These are phyloP conservation scores for Mimachlamys varia DNA, from an alignment of 2,888 invertebrate species.

Conservation along the genomic window DNA sequence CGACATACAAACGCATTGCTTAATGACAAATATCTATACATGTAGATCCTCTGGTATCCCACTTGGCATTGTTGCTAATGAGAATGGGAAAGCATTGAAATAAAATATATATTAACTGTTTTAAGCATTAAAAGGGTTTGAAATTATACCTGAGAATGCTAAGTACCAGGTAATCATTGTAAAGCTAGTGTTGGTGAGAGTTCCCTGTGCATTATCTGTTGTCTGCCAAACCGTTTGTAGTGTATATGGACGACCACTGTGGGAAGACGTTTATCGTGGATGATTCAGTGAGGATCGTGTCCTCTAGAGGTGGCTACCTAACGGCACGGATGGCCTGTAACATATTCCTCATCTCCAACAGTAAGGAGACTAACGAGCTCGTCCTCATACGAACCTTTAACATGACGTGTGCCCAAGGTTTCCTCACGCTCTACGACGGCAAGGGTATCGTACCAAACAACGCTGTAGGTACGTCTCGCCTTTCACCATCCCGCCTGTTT, in stretches of 20 bases:
- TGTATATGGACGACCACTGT: conserved; percentile 12
- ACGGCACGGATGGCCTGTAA: not conserved
- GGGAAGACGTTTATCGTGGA: not conserved
- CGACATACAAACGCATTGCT: no score
- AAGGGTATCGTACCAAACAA: not conserved
- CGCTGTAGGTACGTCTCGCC: not conserved
- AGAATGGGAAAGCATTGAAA: no score
- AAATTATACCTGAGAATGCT: no score
- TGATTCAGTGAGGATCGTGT: not conserved
- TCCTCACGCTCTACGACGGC: not conserved
- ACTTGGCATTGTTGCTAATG: no score
- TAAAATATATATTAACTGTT: no score
- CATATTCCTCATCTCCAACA: conserved; percentile 5
- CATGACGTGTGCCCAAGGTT: not conserved
- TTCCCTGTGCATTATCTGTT: no score
- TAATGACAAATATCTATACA: no score
- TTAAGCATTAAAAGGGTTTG: no score
- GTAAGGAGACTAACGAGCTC: not conserved
- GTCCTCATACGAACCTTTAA: not conserved
- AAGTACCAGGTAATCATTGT: no score
- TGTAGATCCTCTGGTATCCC: no score
- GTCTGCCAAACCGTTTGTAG: not conserved
- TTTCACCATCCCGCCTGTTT: not conserved
- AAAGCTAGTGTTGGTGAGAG: no score
- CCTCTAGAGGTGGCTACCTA: not conserved